Conservation (phyloP, 2,113 vertebrate species). For the Lepus timidus region DNA sequence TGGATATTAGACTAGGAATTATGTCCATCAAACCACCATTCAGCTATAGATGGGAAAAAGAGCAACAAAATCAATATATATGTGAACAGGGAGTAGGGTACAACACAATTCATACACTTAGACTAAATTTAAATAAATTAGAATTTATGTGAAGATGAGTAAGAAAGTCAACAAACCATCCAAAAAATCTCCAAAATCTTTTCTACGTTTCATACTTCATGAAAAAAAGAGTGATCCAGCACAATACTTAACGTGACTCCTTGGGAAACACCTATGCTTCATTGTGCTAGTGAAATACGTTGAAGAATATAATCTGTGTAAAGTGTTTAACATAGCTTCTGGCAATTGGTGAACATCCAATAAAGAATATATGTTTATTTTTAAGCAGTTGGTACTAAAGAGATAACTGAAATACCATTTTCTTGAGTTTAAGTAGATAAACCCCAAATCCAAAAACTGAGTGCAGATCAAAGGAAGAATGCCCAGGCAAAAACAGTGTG, state of each 20-base stretch:
- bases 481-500: not conserved
- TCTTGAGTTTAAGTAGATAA: slow-evolving; percentile 29
- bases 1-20: not conserved
- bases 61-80: not conserved
- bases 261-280: not conserved
- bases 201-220: not conserved
- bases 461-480: not conserved
- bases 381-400: not conserved
- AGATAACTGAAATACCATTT: not conserved
- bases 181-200: not conserved
- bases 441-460: not conserved
- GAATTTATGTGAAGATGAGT: not conserved
- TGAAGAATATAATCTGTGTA: not conserved
- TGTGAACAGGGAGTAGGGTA: not conserved
- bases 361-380: not conserved
- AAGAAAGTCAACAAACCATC: not conserved
- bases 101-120: not conserved
- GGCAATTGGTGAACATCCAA: not conserved
- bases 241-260: not conserved
- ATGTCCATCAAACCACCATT: not conserved
- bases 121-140: not conserved
- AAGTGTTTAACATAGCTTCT: not conserved
- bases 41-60: not conserved
- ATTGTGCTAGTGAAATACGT: not conserved
- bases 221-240: not conserved